Conservation (phyloP, 2,888 invertebrate species). For the Yponomeuta malinellus region DNA sequence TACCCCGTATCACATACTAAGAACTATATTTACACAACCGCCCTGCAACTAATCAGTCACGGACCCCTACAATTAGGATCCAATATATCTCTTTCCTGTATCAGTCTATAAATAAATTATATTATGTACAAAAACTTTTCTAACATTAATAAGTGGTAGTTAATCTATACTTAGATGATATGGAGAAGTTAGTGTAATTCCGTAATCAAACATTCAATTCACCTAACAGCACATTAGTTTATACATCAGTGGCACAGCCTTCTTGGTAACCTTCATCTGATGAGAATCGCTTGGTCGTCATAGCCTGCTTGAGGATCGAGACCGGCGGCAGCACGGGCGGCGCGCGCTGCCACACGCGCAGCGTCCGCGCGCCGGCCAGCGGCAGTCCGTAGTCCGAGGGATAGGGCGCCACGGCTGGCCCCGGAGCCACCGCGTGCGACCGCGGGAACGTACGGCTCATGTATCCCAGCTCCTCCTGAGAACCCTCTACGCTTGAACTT, state of each 20-base stretch:
- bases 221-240: slow-evolving; percentile 35
- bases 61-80: slow-evolving; percentile 63
- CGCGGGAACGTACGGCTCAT: slow-evolving; percentile 78
- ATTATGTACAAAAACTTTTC: slow-evolving; percentile 59
- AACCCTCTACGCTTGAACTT: slow-evolving; percentile 74
- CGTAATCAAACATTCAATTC: slow-evolving; percentile 27
- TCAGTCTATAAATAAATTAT: slow-evolving; percentile 69
- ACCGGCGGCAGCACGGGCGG: slow-evolving; percentile 91
- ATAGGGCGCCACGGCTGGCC: slow-evolving; percentile 75
- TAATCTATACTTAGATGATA: slow-evolving; percentile 37
- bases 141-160: slow-evolving; percentile 35
- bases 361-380: slow-evolving; percentile 81
- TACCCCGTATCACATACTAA: slow-evolving; percentile 67
- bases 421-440: slow-evolving; percentile 72
- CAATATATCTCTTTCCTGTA: slow-evolving; percentile 66
- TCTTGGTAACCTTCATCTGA: slow-evolving; percentile 95
- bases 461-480: slow-evolving; percentile 78
- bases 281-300: slow-evolving; percentile 88
- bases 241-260: slow-evolving; percentile 94
- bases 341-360: slow-evolving; percentile 91
- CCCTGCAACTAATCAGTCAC: slow-evolving; percentile 73
- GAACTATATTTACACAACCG: slow-evolving; percentile 45
- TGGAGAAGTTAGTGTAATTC: slow-evolving; percentile 47
- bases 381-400: slow-evolving; percentile 88
- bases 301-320: slow-evolving; percentile 88